Percentiles rank a stretch among this genome's conserved stretches.
These are phyloP conservation scores for Stegana nigrithorax DNA, from an alignment of 2,888 invertebrate species.

Conservation along the genomic window DNA sequence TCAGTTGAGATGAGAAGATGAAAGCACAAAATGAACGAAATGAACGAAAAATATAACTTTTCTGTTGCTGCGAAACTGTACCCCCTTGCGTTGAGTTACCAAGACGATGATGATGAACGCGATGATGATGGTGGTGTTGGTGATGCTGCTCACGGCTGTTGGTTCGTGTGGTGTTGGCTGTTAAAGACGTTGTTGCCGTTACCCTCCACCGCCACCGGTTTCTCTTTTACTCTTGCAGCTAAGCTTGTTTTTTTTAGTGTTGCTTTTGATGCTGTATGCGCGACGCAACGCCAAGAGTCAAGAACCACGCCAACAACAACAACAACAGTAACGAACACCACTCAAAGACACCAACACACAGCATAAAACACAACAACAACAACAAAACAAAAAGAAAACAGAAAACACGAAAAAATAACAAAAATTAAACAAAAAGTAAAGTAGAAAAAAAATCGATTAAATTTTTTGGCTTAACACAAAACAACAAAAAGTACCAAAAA, in stretches of 20 bases:
- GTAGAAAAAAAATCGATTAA: slow-evolving; percentile 45
- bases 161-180: background rate
- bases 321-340: background rate
- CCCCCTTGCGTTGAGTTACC: slow-evolving; percentile 48
- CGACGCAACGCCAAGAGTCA: slow-evolving; percentile 8
- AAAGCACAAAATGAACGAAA: slow-evolving; percentile 45
- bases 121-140: slow-evolving; percentile 18
- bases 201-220: no score
- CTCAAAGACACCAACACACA: background rate
- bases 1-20: no score
- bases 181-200: background rate
- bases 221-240: no score
- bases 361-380: background rate
- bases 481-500: background rate
- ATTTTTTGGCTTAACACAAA: slow-evolving; percentile 35
- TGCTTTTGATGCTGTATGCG: slow-evolving; percentile 16
- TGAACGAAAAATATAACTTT: slow-evolving; percentile 51
- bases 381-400: background rate
- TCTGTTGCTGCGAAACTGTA: slow-evolving; percentile 63
- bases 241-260: no score
- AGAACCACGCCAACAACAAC: slow-evolving; percentile 5
- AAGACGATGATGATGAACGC: slow-evolving; percentile 41
- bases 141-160: background rate
- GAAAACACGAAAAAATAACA: background rate
- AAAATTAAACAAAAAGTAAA: background rate